phyloP scores from a whole-genome alignment of 2,888 invertebrate genomes.

The Morpho deidamia region DNA sequence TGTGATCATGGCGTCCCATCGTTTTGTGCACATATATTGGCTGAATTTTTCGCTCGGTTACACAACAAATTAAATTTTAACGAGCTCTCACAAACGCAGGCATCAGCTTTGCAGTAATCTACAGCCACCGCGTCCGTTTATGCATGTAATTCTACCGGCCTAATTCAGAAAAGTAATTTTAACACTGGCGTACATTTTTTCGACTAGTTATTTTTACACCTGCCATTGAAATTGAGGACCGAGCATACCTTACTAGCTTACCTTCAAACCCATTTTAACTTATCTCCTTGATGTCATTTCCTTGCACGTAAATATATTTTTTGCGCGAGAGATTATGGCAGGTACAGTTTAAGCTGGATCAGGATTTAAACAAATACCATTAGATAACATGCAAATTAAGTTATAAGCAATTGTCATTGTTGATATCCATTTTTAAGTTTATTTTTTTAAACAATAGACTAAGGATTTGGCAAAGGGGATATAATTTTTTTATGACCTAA shows the following conservation, averaged over 20 bases:
- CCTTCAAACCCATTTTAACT: conserved; percentile 38
- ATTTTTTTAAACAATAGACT: conserved; percentile 49
- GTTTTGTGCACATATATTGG: conserved; percentile 53
- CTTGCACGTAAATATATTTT: conserved; percentile 63
- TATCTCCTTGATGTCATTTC: conserved; percentile 48
- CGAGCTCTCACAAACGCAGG: conserved; percentile 62
- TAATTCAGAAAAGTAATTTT: conserved; percentile 35
- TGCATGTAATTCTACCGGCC: conserved; percentile 65
- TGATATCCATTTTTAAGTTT: conserved; percentile 30
- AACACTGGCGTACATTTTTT: conserved; percentile 8
- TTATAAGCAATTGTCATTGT: conserved; percentile 40
- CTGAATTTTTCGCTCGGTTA: conserved; percentile 71
- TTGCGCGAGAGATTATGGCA: conserved; percentile 51
- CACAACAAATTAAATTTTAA: conserved; percentile 76
- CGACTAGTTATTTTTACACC: conserved; percentile 27
- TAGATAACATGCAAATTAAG: conserved; percentile 68
- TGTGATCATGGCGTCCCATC: conserved; percentile 55
- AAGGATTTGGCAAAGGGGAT: conserved; percentile 62
- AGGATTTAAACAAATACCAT: conserved; percentile 71
- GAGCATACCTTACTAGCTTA: conserved; percentile 34
- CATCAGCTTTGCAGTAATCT: conserved; percentile 48
- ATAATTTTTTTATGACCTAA: conserved; percentile 57
- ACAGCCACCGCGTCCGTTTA: conserved; percentile 48
- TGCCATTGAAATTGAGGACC: conserved; percentile 24
- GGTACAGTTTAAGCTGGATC: conserved; percentile 67